These are phyloP conservation scores for Lithobius niger DNA, from an alignment of 1,140 invertebrate species.

Conservation along the genomic window DNA sequence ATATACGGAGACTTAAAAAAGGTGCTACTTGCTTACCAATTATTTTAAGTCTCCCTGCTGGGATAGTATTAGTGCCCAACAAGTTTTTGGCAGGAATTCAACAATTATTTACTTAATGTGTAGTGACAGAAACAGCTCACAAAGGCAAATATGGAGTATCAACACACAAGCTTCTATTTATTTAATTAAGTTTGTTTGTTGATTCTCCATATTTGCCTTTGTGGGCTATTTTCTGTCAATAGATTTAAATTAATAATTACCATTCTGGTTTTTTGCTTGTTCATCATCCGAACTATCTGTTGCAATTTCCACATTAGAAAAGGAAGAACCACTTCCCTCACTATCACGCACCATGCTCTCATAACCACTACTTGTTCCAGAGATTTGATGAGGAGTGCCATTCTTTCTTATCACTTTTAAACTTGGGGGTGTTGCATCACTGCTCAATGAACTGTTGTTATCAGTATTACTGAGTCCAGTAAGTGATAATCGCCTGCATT, in stretches of 20 bases:
- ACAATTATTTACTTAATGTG: neutral
- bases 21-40: no score
- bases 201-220: neutral
- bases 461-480: no score
- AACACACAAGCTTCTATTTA: neutral
- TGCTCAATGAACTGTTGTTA: no score
- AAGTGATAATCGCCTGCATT: no score
- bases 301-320: conserved; percentile 29
- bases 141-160: neutral
- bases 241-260: neutral
- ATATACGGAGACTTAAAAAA: no score
- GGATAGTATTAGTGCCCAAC: no score
- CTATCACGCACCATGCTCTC: conserved; percentile 70
- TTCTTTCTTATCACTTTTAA: no score
- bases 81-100: neutral
- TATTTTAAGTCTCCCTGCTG: no score
- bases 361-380: conserved; percentile 57
- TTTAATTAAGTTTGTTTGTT: neutral
- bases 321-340: conserved; percentile 41
- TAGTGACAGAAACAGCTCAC: no score
- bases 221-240: neutral
- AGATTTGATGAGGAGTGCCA: neutral
- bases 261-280: neutral
- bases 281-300: conserved; percentile 28
- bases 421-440: no score